A percentile compares a stretch with the other conserved stretches of the same genome.
Evolutionary conservation across 2,113 vertebrate genomes (phyloP).

Genomic region (Setophaga coronata): DNA sequence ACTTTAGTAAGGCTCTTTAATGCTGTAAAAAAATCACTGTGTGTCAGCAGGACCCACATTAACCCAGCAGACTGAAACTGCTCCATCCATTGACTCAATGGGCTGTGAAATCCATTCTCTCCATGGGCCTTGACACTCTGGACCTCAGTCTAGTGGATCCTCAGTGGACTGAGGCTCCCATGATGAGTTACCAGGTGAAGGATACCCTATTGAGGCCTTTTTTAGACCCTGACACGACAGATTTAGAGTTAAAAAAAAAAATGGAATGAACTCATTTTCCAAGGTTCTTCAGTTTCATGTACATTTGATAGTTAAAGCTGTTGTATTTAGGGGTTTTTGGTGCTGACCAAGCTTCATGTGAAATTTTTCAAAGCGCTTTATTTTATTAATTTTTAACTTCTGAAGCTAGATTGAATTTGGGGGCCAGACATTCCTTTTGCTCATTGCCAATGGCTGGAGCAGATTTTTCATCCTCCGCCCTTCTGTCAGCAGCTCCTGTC

Average conservation of each 20-base stretch:
- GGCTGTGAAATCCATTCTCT: slow-evolving; percentile 44
- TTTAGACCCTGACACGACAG: background rate
- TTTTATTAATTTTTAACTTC: background rate
- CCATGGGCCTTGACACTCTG: background rate
- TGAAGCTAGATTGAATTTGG: background rate
- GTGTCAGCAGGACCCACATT: slow-evolving; percentile 20
- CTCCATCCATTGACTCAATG: slow-evolving; percentile 30
- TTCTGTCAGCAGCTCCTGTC: background rate
- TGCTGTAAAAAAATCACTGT: background rate
- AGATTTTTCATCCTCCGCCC: background rate
- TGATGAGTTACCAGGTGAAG: background rate
- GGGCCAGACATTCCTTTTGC: background rate
- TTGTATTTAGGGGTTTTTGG: background rate
- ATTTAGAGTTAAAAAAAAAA: background rate
- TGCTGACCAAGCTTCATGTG: background rate
- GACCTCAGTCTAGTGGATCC: background rate
- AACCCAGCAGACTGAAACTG: slow-evolving; percentile 33
- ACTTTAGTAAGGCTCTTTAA: background rate
- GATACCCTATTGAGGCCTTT: background rate
- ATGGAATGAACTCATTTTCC: background rate
- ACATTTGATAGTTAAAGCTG: background rate
- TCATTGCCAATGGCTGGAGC: background rate
- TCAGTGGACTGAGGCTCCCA: background rate
- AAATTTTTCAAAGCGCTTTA: background rate
- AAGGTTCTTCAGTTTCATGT: background rate